These are phyloP conservation scores for Antheraea pernyi DNA, from an alignment of 1,140 invertebrate species.

Conservation along the genomic window DNA sequence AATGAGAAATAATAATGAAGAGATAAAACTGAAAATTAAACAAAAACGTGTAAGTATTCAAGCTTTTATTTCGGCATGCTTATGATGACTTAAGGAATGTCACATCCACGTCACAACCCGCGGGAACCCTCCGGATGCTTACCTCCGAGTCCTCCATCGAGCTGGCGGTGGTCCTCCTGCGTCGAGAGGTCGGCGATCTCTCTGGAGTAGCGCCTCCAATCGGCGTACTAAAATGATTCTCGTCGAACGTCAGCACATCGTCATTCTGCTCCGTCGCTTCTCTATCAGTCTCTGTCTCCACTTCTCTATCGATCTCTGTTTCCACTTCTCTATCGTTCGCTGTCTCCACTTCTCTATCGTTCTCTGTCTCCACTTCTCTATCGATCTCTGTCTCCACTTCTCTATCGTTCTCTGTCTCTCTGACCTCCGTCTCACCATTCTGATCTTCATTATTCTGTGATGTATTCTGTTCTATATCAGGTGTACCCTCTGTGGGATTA, in stretches of 20 bases:
- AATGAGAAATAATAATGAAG: too few relatives aligned
- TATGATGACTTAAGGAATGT: background rate
- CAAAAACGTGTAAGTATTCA: too few relatives aligned
- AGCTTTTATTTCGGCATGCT: too few relatives aligned
- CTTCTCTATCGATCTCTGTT: constrained; percentile 4
- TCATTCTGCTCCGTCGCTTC: constrained; percentile 23
- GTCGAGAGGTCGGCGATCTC: constrained; percentile 33
- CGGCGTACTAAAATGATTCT: constrained; percentile 74
- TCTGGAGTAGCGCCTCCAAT: constrained; percentile 52
- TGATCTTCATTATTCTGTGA: constrained; percentile 11
- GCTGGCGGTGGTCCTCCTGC: constrained; percentile 47
- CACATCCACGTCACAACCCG: constrained; percentile 38
- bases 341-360: background rate
- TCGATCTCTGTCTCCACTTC: background rate
- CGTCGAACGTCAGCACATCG: constrained; percentile 65
- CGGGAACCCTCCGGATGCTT: constrained; percentile 36
- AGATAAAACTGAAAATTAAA: too few relatives aligned
- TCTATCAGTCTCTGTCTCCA: constrained; percentile 8
- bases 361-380: constrained; percentile 9
- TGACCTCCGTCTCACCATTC: constrained; percentile 15
- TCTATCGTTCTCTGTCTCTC: constrained; percentile 1
- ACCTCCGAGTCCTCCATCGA: constrained; percentile 67
- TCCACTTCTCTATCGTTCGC: constrained; percentile 11
- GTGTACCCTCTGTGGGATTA: background rate
- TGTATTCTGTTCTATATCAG: background rate